These are phyloP conservation scores for Eurystomus gularis DNA, from an alignment of 2,113 vertebrate species.

Conservation along the genomic window DNA sequence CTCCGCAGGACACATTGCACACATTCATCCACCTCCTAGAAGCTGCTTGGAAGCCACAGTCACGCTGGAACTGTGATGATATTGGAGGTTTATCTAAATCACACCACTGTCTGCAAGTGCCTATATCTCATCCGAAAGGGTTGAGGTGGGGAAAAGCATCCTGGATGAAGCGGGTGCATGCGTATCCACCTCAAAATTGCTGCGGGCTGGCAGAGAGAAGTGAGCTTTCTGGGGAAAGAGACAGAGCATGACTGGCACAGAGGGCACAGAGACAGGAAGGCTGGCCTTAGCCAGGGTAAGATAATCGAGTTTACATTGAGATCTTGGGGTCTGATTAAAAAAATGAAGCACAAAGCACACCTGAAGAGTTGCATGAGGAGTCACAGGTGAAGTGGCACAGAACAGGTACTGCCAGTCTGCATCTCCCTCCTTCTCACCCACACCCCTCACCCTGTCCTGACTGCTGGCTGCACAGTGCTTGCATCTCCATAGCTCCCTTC, in stretches of 20 bases:
- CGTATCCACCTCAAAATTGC: too few species aligned
- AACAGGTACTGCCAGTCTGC: background rate
- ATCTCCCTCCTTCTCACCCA: background rate
- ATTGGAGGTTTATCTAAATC: background rate
- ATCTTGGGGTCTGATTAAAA: background rate
- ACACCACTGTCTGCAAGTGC: background rate
- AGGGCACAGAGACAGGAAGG: background rate
- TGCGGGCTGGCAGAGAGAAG: background rate
- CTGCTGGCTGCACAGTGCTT: background rate
- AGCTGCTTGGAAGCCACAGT: background rate
- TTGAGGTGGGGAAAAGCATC: background rate
- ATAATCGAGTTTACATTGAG: background rate
- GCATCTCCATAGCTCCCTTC: background rate
- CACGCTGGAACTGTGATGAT: background rate
- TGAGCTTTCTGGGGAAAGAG: background rate
- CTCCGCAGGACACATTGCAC: background rate
- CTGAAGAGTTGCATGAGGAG: background rate
- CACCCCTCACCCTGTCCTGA: background rate
- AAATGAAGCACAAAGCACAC: background rate
- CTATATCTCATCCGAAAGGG: rapidly evolving
- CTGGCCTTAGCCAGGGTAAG: background rate
- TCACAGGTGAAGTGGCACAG: background rate
- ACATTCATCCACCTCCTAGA: rapidly evolving
- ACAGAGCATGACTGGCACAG: background rate
- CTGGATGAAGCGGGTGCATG: background rate